Evolutionary conservation across 2,888 invertebrate species (phyloP), one percentile per base, ranked within the genome.

Genomic region (Thelaira solivaga): DNA sequence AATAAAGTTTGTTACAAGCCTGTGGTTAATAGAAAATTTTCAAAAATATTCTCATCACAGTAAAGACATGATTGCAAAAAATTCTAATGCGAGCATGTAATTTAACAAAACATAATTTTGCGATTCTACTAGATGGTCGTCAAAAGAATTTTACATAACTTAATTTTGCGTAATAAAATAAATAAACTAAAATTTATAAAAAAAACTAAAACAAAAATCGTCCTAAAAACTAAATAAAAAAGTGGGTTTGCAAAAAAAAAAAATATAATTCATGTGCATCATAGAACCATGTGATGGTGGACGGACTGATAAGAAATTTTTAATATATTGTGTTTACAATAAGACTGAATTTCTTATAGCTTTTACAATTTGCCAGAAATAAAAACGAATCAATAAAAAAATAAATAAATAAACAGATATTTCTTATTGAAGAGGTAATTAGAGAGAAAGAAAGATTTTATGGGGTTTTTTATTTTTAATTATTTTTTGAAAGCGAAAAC

Each of bases 231-330:
- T 34, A 53, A 53, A 34, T 31, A 41, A 13, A 4, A 61, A 59
- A 16, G n/a, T 10, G 31, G 43, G 29, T 18, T 43, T 31, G 7
- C 11, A 10, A n/a, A 18, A 7, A 20, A 18, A 29, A 11, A 16
- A 0, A 51, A 65, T 31, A 20, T 67, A 43, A 53, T 36, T 49
- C 64, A 49, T 64, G 26, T 26, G 16, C 24, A 16, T 67, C 31
- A 43, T 20, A 20, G 41, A 13, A 53, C 41, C 26, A 10, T 20
- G 3, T 20, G 16, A 24, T 39, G 26, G 59, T 29, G 20, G 16
- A 24, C 57, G 26, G 59, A 41, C 29, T 22, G 65, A 51, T 65
- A 65, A 64, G 65, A 51, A 13, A n/a, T n/a, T n/a, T n/a, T 53
- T 22, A 51, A 49, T 16, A 29, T 18, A n/a, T 2, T 34, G n/a